Conservation (phyloP, 1,140 invertebrate genomes). For the Tetramorium simillimum region DNA sequence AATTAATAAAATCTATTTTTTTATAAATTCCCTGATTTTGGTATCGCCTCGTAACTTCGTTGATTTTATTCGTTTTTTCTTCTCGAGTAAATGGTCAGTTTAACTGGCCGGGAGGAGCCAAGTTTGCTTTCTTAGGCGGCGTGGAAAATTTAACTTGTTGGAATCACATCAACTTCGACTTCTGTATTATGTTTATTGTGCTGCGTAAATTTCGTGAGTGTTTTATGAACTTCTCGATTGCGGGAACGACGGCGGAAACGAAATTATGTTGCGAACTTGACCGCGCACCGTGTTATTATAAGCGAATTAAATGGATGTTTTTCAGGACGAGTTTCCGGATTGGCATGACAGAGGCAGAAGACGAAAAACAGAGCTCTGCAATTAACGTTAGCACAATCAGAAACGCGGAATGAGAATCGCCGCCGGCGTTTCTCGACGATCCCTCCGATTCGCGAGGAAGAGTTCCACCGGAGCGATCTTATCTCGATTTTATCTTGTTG, state of each 20-base stretch:
- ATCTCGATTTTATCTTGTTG: constrained; percentile 42
- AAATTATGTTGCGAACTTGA: background rate
- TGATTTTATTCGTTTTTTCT: background rate
- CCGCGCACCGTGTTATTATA: background rate
- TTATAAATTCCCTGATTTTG: background rate
- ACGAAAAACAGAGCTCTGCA: background rate
- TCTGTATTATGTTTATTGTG: background rate
- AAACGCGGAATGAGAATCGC: background rate
- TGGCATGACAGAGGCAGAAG: background rate
- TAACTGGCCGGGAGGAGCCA: background rate
- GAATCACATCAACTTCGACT: background rate
- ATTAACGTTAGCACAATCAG: background rate
- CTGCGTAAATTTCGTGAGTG: background rate
- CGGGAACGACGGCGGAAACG: background rate
- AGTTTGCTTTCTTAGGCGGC: background rate
- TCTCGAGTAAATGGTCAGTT: background rate
- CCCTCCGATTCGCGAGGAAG: background rate
- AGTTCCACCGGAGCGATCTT: background rate
- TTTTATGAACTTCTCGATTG: background rate
- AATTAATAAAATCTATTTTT: background rate
- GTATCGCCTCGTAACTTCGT: background rate
- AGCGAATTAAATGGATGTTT: background rate
- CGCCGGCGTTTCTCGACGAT: background rate
- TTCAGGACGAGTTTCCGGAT: background rate
- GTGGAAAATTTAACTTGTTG: constrained; percentile 3